Percentiles rank a stretch among this genome's conserved stretches.
These are phyloP conservation scores for Pantala flavescens DNA, from an alignment of 1,140 invertebrate genomes.

Conservation along the genomic window DNA sequence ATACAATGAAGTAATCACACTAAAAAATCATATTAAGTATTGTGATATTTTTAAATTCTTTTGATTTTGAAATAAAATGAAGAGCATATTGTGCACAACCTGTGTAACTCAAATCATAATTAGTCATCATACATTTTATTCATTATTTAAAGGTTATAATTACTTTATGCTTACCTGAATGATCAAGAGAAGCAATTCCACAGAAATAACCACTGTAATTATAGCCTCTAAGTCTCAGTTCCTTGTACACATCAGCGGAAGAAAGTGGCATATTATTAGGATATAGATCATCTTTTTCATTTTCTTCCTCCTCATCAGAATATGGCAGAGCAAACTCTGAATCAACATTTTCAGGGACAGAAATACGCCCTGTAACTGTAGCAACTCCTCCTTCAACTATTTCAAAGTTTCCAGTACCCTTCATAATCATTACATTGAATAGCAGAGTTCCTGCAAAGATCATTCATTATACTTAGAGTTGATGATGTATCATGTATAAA, in stretches of 20 bases:
- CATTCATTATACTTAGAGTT: too few species aligned
- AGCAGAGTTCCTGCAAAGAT: conserved; percentile 42
- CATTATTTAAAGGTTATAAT: too few species aligned
- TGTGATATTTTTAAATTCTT: too few species aligned
- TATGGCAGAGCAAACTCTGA: conserved; percentile 32
- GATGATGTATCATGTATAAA: too few species aligned
- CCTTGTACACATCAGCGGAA: conserved; percentile 81
- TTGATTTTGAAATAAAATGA: too few species aligned
- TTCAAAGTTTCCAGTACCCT: conserved; percentile 72
- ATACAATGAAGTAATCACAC: too few species aligned
- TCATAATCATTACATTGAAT: conserved; percentile 72
- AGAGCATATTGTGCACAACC: too few species aligned
- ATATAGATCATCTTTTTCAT: neutral
- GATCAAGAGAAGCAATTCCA: conserved; percentile 42
- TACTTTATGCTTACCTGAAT: conserved; percentile 35
- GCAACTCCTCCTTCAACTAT: conserved; percentile 66
- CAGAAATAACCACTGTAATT: conserved; percentile 75
- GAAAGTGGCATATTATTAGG: conserved; percentile 33
- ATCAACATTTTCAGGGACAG: conserved; percentile 37
- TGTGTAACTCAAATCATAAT: too few species aligned
- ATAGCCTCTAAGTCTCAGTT: conserved; percentile 80
- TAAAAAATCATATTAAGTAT: too few species aligned
- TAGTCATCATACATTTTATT: too few species aligned
- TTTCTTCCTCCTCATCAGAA: neutral
- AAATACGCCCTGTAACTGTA: conserved; percentile 66